Conservation (phyloP, 2,797 vertebrate species). For the Adrianichthys oophorus region DNA sequence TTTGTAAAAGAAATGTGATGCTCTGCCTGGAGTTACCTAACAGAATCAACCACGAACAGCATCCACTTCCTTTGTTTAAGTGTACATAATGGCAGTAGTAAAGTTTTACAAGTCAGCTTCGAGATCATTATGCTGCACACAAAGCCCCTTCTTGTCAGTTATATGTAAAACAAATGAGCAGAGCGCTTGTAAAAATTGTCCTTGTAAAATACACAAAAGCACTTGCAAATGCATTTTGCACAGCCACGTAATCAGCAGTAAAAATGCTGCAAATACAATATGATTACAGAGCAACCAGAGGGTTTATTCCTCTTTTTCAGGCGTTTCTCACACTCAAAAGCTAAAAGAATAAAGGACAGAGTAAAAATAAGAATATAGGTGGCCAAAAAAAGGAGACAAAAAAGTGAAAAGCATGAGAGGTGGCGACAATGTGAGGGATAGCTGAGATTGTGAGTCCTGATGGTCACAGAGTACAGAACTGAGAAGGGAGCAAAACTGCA, state of each 20-base stretch:
- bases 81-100: constrained; percentile 73
- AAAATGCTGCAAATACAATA: constrained; percentile 13
- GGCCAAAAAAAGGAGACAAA: constrained; percentile 4
- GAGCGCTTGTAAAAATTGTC: constrained; percentile 51
- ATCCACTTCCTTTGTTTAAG: constrained; percentile 59
- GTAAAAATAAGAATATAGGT: constrained; percentile 33
- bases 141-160: constrained; percentile 61
- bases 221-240: constrained; percentile 27
- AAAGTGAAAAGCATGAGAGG: constrained; percentile 25
- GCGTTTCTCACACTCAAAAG: constrained; percentile 32
- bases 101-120: constrained; percentile 71
- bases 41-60: constrained; percentile 46
- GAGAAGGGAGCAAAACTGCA: constrained; percentile 32
- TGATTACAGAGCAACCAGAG: constrained; percentile 10
- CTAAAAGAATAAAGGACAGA: constrained; percentile 39
- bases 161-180: constrained; percentile 63
- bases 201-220: constrained; percentile 45
- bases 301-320: constrained; percentile 31
- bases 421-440: constrained; percentile 15
- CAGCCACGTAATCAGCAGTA: constrained; percentile 12
- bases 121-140: constrained; percentile 65
- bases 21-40: constrained; percentile 47
- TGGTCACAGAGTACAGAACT: constrained; percentile 31
- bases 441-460: constrained; percentile 37
- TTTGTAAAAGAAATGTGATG: constrained; percentile 30